A percentile compares a stretch with the other conserved stretches of the same genome.
These are phyloP conservation scores for Lordiphosa fenestrarum DNA, from an alignment of 2,888 invertebrate genomes.

Conservation along the genomic window DNA sequence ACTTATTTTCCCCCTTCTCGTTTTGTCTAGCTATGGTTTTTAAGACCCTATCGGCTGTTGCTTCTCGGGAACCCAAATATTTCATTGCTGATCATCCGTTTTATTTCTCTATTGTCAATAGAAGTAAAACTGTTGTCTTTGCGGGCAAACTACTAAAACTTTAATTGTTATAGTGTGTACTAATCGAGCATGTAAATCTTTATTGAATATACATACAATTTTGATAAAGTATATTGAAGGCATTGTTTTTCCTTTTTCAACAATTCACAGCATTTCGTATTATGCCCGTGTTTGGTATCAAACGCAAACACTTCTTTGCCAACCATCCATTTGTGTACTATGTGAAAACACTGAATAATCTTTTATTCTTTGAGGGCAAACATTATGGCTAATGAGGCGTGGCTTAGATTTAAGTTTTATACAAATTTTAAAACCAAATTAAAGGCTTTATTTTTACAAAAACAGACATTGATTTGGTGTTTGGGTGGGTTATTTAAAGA, in stretches of 20 bases:
- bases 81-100: slow-evolving; percentile 59
- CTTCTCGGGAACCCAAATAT: slow-evolving; percentile 32
- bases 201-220: slow-evolving; percentile 10
- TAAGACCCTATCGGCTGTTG: slow-evolving; percentile 26
- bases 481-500: too few species aligned
- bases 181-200: slow-evolving; percentile 22
- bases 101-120: slow-evolving; percentile 43
- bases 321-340: slow-evolving; percentile 54
- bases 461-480: too few species aligned
- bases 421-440: slow-evolving; percentile 15
- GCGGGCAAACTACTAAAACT: slow-evolving; percentile 36
- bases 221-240: neutral
- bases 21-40: slow-evolving; percentile 35
- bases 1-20: slow-evolving; percentile 5
- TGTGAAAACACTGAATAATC: slow-evolving; percentile 36
- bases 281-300: slow-evolving; percentile 45
- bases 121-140: slow-evolving; percentile 37
- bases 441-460: too few species aligned
- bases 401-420: slow-evolving; percentile 13
- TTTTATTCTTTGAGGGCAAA: slow-evolving; percentile 51
- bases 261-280: slow-evolving; percentile 48
- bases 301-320: slow-evolving; percentile 45
- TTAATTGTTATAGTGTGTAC: slow-evolving; percentile 13
- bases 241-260: neutral
- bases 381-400: slow-evolving; percentile 27